These are phyloP conservation scores for Calliphora vicina DNA, from an alignment of 1,140 invertebrate species.

Conservation along the genomic window DNA sequence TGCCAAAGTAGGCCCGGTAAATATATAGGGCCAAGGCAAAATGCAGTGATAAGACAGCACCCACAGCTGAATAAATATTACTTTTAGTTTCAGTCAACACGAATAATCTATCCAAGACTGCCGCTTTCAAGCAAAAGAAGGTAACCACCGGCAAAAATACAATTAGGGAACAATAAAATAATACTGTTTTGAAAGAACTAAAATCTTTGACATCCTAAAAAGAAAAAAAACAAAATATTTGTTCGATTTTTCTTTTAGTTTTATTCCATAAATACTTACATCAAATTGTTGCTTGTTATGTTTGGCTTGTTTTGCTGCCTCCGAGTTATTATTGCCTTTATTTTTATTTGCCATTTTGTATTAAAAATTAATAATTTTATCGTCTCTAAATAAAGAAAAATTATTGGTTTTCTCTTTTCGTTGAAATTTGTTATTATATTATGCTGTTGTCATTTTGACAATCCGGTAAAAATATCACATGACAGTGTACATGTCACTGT, in stretches of 20 bases:
- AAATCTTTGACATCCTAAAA: constrained; percentile 64
- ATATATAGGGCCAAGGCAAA: constrained; percentile 79
- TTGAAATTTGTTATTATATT: neutral
- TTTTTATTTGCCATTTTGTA: constrained; percentile 23
- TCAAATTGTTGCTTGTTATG: neutral
- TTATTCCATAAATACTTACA: neutral
- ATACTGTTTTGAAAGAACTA: constrained; percentile 70
- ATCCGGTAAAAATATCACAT: constrained; percentile 10
- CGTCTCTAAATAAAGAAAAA: neutral
- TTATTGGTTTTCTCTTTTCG: neutral
- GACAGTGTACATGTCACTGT: neutral
- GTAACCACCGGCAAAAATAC: constrained; percentile 70
- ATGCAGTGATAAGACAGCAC: constrained; percentile 76
- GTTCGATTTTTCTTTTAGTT: neutral
- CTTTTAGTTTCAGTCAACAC: constrained; percentile 69
- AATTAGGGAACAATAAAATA: constrained; percentile 71
- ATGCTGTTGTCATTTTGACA: constrained; percentile 6
- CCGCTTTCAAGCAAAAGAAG: constrained; percentile 69
- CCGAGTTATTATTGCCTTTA: constrained; percentile 17
- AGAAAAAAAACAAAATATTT: neutral
- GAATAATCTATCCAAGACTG: constrained; percentile 69
- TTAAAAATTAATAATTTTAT: neutral
- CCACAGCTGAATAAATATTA: constrained; percentile 78
- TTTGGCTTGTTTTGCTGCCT: neutral
- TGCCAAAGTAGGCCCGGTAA: constrained; percentile 76